Conservation (phyloP, 2,113 vertebrate species). For the Dasyornis broadbenti region DNA sequence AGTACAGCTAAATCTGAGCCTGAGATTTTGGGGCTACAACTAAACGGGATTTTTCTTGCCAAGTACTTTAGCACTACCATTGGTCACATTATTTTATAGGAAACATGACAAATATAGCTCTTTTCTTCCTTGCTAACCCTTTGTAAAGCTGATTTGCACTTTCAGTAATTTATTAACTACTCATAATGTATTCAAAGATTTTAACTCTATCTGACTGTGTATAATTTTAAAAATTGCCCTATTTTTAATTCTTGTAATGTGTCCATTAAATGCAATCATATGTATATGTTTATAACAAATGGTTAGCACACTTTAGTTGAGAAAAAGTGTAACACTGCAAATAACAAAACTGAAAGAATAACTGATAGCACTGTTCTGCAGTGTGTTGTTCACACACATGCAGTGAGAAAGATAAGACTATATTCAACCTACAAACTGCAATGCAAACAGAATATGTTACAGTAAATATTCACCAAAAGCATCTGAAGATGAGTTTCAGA, state of each 20-base stretch:
- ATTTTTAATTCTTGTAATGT: background rate
- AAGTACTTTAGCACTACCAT: background rate
- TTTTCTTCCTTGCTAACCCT: background rate
- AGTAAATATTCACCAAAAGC: background rate
- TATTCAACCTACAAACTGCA: background rate
- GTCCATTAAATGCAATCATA: background rate
- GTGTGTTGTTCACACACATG: background rate
- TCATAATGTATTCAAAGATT: background rate
- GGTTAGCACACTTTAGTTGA: background rate
- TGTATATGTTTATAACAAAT: background rate
- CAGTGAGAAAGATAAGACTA: background rate
- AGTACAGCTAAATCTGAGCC: background rate
- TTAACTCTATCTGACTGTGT: background rate
- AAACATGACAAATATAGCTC: background rate
- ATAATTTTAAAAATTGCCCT: background rate
- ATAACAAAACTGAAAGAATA: background rate
- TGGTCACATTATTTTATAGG: background rate
- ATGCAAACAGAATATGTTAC: background rate
- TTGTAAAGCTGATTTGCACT: background rate
- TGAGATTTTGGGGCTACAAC: background rate
- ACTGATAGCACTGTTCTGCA: background rate
- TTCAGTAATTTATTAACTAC: background rate
- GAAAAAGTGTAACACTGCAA: background rate
- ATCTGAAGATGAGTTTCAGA: background rate
- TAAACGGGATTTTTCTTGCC: slow-evolving; percentile 37